phyloP scores from a whole-genome alignment of 2,888 invertebrate species.

The Harpalus rufipes region DNA sequence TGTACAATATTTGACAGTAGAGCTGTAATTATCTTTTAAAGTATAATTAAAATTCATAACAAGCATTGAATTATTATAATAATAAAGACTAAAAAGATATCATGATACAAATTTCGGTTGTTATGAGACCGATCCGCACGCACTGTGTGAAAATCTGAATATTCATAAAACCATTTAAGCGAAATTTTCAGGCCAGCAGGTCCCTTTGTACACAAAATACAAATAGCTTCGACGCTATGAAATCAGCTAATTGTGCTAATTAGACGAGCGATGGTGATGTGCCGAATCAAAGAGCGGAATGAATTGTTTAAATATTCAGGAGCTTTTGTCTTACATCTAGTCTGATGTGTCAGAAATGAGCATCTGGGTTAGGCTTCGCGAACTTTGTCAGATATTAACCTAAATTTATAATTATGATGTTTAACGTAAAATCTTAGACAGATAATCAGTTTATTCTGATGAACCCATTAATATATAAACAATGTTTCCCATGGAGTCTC shows the following conservation, averaged over 20 bases:
- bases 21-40: no score
- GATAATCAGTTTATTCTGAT: no score
- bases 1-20: no score
- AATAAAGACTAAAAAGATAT: neutral
- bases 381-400: neutral
- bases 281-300: slow-evolving; percentile 47
- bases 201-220: slow-evolving; percentile 53
- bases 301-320: slow-evolving; percentile 49
- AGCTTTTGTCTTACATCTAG: slow-evolving; percentile 25
- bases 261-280: slow-evolving; percentile 23
- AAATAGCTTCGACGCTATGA: slow-evolving; percentile 21
- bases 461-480: no score
- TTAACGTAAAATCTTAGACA: neutral
- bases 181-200: slow-evolving; percentile 56
- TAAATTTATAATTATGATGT: neutral
- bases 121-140: neutral
- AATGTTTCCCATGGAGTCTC: no score
- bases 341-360: neutral
- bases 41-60: no score
- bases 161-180: slow-evolving; percentile 44
- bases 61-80: no score
- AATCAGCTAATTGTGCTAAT: slow-evolving; percentile 62
- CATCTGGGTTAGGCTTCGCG: neutral
- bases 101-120: neutral
- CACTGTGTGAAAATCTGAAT: slow-evolving; percentile 39